Evolutionary conservation across 1,140 invertebrate genomes (phyloP).

Genomic region (Bicyclus anynana): DNA sequence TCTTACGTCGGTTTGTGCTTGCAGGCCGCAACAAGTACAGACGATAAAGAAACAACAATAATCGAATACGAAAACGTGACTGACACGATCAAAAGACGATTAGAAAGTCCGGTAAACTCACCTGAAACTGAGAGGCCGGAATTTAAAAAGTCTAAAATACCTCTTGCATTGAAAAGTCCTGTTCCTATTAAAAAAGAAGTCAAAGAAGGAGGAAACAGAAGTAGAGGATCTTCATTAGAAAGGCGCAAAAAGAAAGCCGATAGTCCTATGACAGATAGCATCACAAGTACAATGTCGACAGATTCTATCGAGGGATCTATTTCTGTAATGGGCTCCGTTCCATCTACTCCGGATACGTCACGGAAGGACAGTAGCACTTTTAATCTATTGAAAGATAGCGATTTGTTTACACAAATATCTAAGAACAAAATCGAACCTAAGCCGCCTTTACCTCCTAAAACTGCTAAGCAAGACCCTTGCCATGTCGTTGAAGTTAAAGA

Average conservation of each 20-base stretch:
- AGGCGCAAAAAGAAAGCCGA: constrained; percentile 32
- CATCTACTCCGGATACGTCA: constrained; percentile 42
- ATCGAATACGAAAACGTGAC: constrained; percentile 68
- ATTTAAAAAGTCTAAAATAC: constrained; percentile 65
- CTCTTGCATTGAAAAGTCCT: constrained; percentile 63
- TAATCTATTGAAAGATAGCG: constrained; percentile 82
- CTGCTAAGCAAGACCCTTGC: constrained; percentile 58
- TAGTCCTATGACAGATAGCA: constrained; percentile 36
- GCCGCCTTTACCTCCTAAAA: constrained; percentile 18
- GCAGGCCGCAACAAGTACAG: constrained; percentile 39
- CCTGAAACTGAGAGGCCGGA: constrained; percentile 57
- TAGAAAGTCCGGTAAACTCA: constrained; percentile 57
- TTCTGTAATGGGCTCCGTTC: constrained; percentile 28
- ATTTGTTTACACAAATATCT: constrained; percentile 84
- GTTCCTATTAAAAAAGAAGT: constrained; percentile 59
- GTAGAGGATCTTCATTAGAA: constrained; percentile 50
- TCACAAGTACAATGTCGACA: constrained; percentile 38
- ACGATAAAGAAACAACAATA: constrained; percentile 24
- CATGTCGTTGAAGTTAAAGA: constrained; percentile 79
- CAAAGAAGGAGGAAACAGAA: constrained; percentile 50
- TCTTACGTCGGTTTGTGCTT: constrained; percentile 49
- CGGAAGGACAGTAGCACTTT: constrained; percentile 72
- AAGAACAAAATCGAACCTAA: constrained; percentile 66
- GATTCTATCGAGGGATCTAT: constrained; percentile 42
- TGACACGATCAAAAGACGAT: constrained; percentile 71